These are phyloP conservation scores for Microtus richardsoni DNA, from an alignment of 2,113 vertebrate genomes.

Conservation along the genomic window DNA sequence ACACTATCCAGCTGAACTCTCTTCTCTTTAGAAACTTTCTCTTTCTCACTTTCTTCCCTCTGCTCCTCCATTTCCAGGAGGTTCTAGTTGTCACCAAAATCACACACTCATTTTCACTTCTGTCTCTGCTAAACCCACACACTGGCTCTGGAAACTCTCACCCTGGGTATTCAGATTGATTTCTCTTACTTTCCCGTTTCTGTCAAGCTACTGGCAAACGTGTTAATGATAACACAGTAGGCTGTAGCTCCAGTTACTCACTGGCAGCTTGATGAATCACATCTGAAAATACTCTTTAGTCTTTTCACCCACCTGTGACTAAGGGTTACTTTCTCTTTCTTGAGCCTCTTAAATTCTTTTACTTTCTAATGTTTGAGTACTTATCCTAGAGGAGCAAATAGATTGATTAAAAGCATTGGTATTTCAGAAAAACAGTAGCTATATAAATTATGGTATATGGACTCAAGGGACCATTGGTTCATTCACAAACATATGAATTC, in stretches of 20 bases:
- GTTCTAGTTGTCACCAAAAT: constrained; percentile 40
- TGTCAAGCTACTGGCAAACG: constrained; percentile 11
- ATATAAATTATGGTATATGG: not conserved
- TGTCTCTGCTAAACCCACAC: not conserved
- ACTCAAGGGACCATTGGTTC: not conserved
- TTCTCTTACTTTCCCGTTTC: constrained; percentile 40
- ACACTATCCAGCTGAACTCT: not conserved
- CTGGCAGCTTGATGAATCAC: not conserved
- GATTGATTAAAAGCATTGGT: not conserved
- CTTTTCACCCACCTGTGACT: not conserved
- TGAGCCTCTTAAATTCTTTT: not conserved
- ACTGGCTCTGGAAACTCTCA: constrained; percentile 17
- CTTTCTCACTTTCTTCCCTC: not conserved
- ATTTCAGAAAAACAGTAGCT: not conserved
- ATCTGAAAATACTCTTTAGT: not conserved
- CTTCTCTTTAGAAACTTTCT: not conserved
- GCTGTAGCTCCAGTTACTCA: not conserved
- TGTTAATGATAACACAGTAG: constrained; percentile 51
- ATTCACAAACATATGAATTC: not conserved
- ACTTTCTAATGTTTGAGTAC: constrained; percentile 1
- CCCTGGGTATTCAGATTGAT: constrained; percentile 29
- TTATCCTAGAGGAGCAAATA: not conserved
- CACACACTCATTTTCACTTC: constrained; percentile 32
- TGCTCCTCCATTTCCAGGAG: constrained; percentile 30
- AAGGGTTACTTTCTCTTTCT: not conserved